Evolutionary conservation across 2,113 vertebrate genomes (phyloP).

Genomic region (Colinus virginianus): DNA sequence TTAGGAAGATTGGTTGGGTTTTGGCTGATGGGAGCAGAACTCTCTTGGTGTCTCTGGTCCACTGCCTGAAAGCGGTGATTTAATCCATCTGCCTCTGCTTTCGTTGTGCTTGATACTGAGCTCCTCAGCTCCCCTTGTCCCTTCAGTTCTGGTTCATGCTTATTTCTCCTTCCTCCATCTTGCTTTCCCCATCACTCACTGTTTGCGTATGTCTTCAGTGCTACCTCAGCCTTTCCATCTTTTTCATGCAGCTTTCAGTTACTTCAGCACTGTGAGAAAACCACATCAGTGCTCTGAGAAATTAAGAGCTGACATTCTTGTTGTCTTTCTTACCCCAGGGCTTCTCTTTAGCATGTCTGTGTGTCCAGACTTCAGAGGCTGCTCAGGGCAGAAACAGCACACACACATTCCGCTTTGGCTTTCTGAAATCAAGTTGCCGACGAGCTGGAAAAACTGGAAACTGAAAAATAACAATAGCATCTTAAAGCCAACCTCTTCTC

Average conservation of each 20-base stretch:
- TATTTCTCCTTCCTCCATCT: background rate
- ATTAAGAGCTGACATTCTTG: background rate
- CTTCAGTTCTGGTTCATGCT: background rate
- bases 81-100: background rate
- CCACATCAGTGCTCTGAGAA: background rate
- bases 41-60: background rate
- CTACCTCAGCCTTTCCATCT: background rate
- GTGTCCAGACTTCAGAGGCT: slow-evolving; percentile 1
- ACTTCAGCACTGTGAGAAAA: background rate
- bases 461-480: background rate
- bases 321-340: background rate
- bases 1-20: background rate
- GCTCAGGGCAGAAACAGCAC: slow-evolving; percentile 23
- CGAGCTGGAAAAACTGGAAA: background rate
- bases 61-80: background rate
- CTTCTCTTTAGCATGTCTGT: slow-evolving; percentile 20
- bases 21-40: background rate
- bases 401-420: slow-evolving; percentile 2
- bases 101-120: background rate
- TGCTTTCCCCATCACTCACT: background rate
- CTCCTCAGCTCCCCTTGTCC: background rate
- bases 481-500: slow-evolving; percentile 11
- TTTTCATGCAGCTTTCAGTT: background rate
- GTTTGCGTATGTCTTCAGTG: background rate
- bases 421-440: slow-evolving; percentile 20